phyloP scores from a whole-genome alignment of 2,797 vertebrate species.

The Pogoniulus pusillus region DNA sequence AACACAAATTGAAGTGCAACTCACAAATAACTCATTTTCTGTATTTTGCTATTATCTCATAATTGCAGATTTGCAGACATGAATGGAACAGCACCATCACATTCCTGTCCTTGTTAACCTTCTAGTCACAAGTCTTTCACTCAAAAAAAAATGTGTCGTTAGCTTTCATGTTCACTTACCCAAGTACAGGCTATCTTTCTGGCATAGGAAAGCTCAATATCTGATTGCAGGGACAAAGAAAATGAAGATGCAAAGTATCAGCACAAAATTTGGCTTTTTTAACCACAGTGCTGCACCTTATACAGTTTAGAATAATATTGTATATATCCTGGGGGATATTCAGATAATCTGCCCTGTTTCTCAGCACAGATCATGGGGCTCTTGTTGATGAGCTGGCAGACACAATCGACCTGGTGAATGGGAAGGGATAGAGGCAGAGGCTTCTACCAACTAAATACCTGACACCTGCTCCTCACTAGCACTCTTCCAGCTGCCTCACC shows the following conservation, averaged over 20 bases:
- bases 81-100: background rate
- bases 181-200: background rate
- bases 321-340: background rate
- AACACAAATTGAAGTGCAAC: background rate
- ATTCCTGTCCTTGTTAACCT: background rate
- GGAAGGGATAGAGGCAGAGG: background rate
- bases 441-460: background rate
- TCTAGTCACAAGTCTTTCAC: background rate
- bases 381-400: background rate
- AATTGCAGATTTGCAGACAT: background rate
- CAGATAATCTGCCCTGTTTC: background rate
- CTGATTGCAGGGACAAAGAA: background rate
- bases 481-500: background rate
- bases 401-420: rapidly evolving
- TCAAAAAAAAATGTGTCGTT: background rate
- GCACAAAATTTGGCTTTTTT: background rate
- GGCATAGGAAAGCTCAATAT: background rate
- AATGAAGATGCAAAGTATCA: background rate
- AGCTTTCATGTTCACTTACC: background rate
- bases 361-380: background rate
- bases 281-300: background rate
- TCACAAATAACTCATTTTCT: background rate
- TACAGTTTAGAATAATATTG: background rate
- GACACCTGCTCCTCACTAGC: background rate
- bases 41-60: background rate